Evolutionary conservation across 2,888 invertebrate genomes (phyloP).

Genomic region (Mechanitis messenoides): DNA sequence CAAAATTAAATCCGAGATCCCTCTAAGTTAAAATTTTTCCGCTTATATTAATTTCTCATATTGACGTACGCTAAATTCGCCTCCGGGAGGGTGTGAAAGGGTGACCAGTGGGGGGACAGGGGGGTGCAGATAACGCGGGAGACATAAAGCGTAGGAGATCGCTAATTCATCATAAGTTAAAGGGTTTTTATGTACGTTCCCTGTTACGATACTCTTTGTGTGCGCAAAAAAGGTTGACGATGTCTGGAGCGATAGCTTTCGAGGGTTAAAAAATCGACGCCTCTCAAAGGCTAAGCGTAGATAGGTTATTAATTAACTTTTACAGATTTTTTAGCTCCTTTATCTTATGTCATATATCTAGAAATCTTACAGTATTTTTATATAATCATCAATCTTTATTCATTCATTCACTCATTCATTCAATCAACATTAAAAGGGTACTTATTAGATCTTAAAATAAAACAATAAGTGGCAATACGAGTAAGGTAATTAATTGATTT

Average conservation of each 20-base stretch:
- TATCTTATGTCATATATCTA: constrained; percentile 6
- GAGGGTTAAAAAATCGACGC: constrained; percentile 45
- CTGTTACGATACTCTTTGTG: constrained; percentile 55
- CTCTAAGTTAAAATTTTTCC: constrained; percentile 53
- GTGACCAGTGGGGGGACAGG: constrained; percentile 34
- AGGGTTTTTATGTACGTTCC: constrained; percentile 73
- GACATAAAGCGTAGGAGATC: constrained; percentile 76
- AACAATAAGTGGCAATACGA: constrained; percentile 51
- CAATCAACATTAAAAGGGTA: too few relatives aligned
- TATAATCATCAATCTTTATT: too few relatives aligned
- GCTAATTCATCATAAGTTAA: constrained; percentile 78
- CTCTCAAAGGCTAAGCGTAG: constrained; percentile 54
- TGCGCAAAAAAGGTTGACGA: constrained; percentile 63
- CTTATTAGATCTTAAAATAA: constrained; percentile 6
- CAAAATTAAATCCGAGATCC: constrained; percentile 6
- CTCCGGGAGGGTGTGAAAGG: constrained; percentile 38
- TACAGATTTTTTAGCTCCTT: constrained; percentile 43
- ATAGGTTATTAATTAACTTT: constrained; percentile 66
- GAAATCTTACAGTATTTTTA: too few relatives aligned
- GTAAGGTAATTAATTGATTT: constrained; percentile 69
- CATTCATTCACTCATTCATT: too few relatives aligned
- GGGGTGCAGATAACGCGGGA: constrained; percentile 65
- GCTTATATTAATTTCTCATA: constrained; percentile 72
- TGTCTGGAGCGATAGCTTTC: constrained; percentile 51
- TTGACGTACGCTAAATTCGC: constrained; percentile 52